Percentiles rank a stretch among this genome's conserved stretches.
Evolutionary conservation across 2,888 invertebrate species (phyloP).

Genomic region (Latrodectus hesperus): DNA sequence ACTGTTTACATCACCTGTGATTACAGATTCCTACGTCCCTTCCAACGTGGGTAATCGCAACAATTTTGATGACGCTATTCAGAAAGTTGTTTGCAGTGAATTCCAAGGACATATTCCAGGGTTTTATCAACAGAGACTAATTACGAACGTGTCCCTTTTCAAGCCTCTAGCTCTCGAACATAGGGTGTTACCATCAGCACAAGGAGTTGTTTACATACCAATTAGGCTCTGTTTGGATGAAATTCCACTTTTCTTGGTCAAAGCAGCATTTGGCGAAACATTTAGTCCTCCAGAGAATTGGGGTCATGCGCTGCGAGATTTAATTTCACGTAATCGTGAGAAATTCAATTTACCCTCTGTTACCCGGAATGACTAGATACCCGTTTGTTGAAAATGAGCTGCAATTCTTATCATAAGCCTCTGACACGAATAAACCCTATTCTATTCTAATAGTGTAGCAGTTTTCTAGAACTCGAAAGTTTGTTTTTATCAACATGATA

Average conservation of each 20-base stretch:
- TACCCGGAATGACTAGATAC: slow-evolving; percentile 11
- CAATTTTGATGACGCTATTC: background rate
- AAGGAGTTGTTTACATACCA: background rate
- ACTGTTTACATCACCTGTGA: no score
- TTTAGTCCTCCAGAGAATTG: background rate
- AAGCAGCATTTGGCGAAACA: background rate
- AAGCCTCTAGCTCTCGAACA: background rate
- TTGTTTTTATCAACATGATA: no score
- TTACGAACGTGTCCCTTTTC: background rate
- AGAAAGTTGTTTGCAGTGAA: background rate
- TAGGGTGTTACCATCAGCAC: background rate
- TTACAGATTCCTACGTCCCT: no score
- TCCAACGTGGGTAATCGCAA: background rate
- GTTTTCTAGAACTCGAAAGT: background rate
- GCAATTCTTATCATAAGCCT: background rate
- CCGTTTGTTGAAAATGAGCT: background rate
- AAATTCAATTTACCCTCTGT: slow-evolving; percentile 26
- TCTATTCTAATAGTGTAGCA: background rate
- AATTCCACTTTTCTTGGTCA: background rate
- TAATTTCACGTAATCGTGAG: slow-evolving; percentile 19
- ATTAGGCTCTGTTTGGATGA: background rate
- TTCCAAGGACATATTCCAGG: background rate
- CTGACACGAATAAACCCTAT: background rate
- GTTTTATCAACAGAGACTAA: background rate
- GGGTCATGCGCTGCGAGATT: slow-evolving; percentile 6